Evolutionary conservation across 1,140 invertebrate species (phyloP).

Genomic region (Hestina assimilis): DNA sequence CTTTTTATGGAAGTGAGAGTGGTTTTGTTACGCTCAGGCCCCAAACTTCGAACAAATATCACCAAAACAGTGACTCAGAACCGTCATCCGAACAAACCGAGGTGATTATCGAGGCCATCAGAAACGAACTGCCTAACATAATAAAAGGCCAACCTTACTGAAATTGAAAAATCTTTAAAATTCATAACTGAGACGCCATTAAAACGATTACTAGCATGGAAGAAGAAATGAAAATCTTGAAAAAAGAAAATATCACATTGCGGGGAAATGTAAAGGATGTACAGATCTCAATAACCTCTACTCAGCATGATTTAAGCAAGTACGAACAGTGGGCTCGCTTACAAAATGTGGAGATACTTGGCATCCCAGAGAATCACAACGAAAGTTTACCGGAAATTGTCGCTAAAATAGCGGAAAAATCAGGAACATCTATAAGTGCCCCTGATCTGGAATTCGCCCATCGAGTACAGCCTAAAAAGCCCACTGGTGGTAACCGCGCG

Average conservation of each 20-base stretch:
- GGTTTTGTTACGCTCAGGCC: no score
- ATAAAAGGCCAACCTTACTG: not conserved
- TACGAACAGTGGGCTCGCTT: not conserved
- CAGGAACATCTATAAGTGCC: not conserved
- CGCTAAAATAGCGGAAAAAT: not conserved
- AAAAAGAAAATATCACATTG: not conserved
- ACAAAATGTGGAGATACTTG: not conserved
- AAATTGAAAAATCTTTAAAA: not conserved
- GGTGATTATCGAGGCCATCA: not conserved
- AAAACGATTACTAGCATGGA: not conserved
- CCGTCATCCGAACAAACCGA: no score
- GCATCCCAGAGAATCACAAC: not conserved
- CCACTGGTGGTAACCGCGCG: not conserved
- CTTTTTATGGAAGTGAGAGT: no score
- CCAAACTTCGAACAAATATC: no score
- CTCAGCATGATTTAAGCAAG: not conserved
- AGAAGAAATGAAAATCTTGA: not conserved
- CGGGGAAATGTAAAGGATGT: not conserved
- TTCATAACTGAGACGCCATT: not conserved
- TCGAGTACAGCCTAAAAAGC: not conserved
- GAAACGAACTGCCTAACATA: not conserved
- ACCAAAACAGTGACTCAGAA: no score
- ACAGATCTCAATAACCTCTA: not conserved
- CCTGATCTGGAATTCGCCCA: not conserved
- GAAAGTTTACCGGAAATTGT: not conserved